Percentiles rank a stretch among this genome's conserved stretches.
Conservation (phyloP, 2,888 invertebrate species). For the Dendrolimus pini region DNA sequence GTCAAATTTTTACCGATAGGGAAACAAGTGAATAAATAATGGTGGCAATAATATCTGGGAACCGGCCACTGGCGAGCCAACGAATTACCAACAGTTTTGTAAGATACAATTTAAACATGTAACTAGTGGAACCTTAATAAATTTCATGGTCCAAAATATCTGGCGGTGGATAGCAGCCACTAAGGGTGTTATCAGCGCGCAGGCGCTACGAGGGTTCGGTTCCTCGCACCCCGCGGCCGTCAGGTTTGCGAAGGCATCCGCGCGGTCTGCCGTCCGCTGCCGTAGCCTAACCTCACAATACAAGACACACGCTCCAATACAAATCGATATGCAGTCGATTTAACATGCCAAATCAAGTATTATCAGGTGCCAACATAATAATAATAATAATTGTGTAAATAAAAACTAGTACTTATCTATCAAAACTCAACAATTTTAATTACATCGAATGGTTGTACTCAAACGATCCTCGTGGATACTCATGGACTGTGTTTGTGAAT, state of each 20-base stretch:
- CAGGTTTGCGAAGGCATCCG: conserved; percentile 47
- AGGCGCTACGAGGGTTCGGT: conserved; percentile 52
- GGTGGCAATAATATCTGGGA: not conserved
- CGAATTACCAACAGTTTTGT: too few relatives aligned
- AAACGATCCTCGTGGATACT: conserved; percentile 26
- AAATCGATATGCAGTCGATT: conserved; percentile 57
- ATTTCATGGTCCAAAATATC: conserved; percentile 10
- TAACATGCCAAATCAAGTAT: conserved; percentile 31
- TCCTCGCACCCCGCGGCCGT: conserved; percentile 40
- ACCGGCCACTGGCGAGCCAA: not conserved
- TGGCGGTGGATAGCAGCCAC: conserved; percentile 31
- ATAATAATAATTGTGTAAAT: not conserved
- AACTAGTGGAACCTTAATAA: not conserved
- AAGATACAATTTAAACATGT: too few relatives aligned
- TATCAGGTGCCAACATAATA: conserved; percentile 31
- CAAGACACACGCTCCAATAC: conserved; percentile 29
- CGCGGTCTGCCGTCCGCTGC: conserved; percentile 47
- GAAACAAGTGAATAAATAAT: too few relatives aligned
- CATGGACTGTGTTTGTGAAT: conserved; percentile 44
- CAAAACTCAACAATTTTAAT: conserved; percentile 4
- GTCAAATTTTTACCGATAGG: too few relatives aligned
- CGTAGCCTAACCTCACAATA: conserved; percentile 25
- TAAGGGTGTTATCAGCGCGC: conserved; percentile 44
- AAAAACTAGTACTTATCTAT: not conserved
- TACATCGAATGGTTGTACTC: conserved; percentile 19